Conservation (phyloP, 2,113 vertebrate genomes). For the Tachysurus fulvidraco region DNA sequence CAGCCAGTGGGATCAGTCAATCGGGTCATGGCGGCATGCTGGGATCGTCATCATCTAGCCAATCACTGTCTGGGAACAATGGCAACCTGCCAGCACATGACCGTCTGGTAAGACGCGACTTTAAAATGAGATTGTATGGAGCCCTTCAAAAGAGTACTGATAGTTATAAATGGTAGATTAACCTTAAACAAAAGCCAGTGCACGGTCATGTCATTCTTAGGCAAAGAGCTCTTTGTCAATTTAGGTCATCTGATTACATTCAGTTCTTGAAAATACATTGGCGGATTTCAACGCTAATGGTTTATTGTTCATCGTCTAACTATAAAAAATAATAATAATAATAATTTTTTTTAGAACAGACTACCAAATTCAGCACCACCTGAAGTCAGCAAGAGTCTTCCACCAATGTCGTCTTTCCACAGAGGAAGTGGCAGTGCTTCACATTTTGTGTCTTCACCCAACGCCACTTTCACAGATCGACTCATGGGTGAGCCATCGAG, state of each 20-base stretch:
- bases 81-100: constrained; percentile 84
- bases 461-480: constrained; percentile 81
- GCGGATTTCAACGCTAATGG: neutral
- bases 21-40: constrained; percentile 88
- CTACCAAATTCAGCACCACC: constrained; percentile 85
- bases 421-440: constrained; percentile 71
- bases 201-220: constrained; percentile 13
- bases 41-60: constrained; percentile 82
- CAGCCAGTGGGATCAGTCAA: constrained; percentile 92
- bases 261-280: neutral
- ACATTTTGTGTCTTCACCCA: constrained; percentile 77
- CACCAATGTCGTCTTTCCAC: constrained; percentile 96
- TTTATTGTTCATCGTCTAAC: neutral
- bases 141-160: constrained; percentile 34
- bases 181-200: constrained; percentile 46
- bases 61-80: constrained; percentile 84
- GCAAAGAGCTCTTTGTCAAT: neutral
- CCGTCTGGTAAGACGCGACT: constrained; percentile 84
- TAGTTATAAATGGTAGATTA: constrained; percentile 4
- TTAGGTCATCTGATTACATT: neutral
- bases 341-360: constrained; percentile 77
- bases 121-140: constrained; percentile 14
- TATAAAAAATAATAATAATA: neutral
- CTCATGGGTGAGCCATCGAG: constrained; percentile 78
- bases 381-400: constrained; percentile 87